Evolutionary conservation across 1,140 invertebrate species (phyloP).

Genomic region (Drosophila sechellia): DNA sequence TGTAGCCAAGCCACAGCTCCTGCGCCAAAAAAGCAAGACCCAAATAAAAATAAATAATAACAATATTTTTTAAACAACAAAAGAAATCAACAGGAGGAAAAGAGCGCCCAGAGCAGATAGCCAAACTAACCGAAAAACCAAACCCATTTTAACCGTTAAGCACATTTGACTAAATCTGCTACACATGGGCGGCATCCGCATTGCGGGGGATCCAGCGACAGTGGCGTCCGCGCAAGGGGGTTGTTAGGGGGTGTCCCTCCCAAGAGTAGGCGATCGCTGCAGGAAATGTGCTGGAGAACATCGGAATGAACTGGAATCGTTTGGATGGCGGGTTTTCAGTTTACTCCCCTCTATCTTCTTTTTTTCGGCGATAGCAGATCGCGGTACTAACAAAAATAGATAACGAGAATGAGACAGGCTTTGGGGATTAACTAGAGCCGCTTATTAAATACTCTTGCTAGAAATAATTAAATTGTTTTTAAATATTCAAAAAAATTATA

Average conservation of each 20-base stretch:
- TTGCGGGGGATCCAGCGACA: slow-evolving; percentile 41
- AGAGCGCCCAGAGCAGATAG: slow-evolving; percentile 68
- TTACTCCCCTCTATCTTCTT: slow-evolving; percentile 9
- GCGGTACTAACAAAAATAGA: slow-evolving; percentile 74
- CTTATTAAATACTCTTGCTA: slow-evolving; percentile 19
- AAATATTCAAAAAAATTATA: too few relatives aligned
- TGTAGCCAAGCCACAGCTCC: slow-evolving; percentile 27
- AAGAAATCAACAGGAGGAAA: slow-evolving; percentile 71
- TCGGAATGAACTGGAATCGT: slow-evolving; percentile 65
- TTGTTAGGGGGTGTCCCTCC: background rate
- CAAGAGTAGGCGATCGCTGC: slow-evolving; percentile 54
- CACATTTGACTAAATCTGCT: slow-evolving; percentile 82
- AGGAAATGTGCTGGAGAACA: slow-evolving; percentile 70
- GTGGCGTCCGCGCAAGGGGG: slow-evolving; percentile 28
- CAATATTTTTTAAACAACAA: slow-evolving; percentile 79
- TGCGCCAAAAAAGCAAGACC: slow-evolving; percentile 10
- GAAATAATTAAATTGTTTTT: too few relatives aligned
- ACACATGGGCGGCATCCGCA: slow-evolving; percentile 69
- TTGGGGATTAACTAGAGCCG: background rate
- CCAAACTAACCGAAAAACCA: slow-evolving; percentile 64
- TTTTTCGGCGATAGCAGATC: slow-evolving; percentile 75
- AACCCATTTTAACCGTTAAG: slow-evolving; percentile 83
- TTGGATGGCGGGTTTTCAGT: background rate
- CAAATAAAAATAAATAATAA: slow-evolving; percentile 69
- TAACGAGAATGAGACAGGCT: slow-evolving; percentile 64